Evolutionary conservation across 30 jellyfish, hydroid and myxozoan genomes (phyloP), one percentile per base, ranked within the genome.

Genomic region (Rhopilema esculentum): DNA sequence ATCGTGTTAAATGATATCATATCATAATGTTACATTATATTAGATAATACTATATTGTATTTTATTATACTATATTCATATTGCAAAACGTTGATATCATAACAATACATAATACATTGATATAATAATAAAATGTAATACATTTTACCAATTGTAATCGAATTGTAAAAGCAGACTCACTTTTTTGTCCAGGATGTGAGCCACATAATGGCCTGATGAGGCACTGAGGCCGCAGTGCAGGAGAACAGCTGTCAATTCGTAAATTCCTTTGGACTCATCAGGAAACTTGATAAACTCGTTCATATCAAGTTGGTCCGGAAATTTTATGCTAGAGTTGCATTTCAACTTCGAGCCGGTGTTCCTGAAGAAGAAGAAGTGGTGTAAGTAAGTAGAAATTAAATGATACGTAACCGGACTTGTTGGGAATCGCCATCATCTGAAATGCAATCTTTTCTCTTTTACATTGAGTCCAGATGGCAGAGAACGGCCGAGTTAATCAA

Each of bases 201-300:
- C 99, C 27, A 95, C 96, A 72, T 95, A 95, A 86, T 95, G 99
- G 2, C 99, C 99, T 0, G 99, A 95, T 74, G 79, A 77, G 22
- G 99, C 97, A 68, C 97, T 95, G 0, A 79, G 82, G 26, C 99
- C 99, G 40, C 92, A 63, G 57, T 95, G 99, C 68, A 95, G 75
- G 70, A 95, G 89, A 40, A 90, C 99, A 67, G 97, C 97, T 70
- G 97, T 71, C 32, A 95, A 72, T 33, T 80, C 82, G 65, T 89
- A 95, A 62, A 88, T 84, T 53, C 97, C 97, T 77, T 86, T 80
- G 19, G 89, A 85, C 7, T 87, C 88, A 67, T 82, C 90, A 0
- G 75, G 97, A 25, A 79, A 51, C 28, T 62, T 61, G 52, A 80
- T 72, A 84, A 72, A 95, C 27, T 95, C 96, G 78, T 87, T 91